phyloP scores from a whole-genome alignment of 2,888 invertebrate species.

The Leptopilina myrica region DNA sequence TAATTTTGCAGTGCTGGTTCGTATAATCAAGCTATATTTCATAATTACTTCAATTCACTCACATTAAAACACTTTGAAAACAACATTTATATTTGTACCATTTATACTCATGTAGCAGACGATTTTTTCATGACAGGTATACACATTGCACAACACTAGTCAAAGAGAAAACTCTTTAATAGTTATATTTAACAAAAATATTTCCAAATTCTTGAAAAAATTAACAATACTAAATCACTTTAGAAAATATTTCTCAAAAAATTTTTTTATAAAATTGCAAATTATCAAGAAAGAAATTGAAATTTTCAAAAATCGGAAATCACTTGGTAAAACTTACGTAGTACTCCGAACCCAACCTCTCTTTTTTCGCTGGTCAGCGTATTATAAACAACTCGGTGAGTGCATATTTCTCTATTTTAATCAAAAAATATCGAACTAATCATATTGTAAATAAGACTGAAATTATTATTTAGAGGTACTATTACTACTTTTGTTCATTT shows the following conservation, averaged over 20 bases:
- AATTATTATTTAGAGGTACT: slow-evolving; percentile 9
- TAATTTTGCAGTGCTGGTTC: not conserved
- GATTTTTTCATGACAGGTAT: not conserved
- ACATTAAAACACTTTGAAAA: not conserved
- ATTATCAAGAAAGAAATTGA: not conserved
- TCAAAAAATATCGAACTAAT: slow-evolving; percentile 25
- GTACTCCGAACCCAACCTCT: not conserved
- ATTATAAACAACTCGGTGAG: slow-evolving; percentile 38
- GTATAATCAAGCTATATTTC: slow-evolving; percentile 13
- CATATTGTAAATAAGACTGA: not conserved
- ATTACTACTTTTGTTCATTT: not conserved
- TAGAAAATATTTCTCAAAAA: not conserved
- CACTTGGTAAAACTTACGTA: not conserved
- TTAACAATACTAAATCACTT: not conserved
- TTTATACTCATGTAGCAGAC: not conserved
- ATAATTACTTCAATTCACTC: not conserved
- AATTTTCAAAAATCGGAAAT: not conserved
- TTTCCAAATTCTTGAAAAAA: not conserved
- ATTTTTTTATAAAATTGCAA: not conserved
- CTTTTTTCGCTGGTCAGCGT: slow-evolving; percentile 22
- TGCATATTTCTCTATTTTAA: slow-evolving; percentile 14
- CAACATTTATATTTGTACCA: not conserved
- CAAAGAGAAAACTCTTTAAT: not conserved
- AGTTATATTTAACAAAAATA: not conserved
- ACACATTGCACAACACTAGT: slow-evolving; percentile 2